Evolutionary conservation across 2,888 invertebrate genomes (phyloP), one percentile per base, ranked within the genome.

Genomic region (Epinotia bilunana): DNA sequence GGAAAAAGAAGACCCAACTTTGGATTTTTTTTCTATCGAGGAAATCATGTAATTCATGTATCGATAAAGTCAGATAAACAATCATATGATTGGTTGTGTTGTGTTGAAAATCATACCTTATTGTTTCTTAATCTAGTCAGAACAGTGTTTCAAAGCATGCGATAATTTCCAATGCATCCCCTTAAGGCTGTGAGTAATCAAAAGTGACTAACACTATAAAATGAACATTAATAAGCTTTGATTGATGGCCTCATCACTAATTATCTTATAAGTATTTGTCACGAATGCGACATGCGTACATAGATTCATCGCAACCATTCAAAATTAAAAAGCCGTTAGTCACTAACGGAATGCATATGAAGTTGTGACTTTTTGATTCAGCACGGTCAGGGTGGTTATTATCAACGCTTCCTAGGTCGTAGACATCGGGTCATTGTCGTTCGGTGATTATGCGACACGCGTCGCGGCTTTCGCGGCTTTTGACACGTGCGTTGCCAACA

Each of bases 351-450:
- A 43, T 39, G 18, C 39, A 9, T 46, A 7, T 20, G 6, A 20
- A 63, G 12, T 20, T 63, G 20, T 18, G 46, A 13, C 46, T 11
- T 20, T 63, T 63, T 63, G 46, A 13, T 7, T 46, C 6, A 11
- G 43, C 33, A n/a, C 43, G 43, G 13, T 46, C 46, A 63, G 46
- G 63, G 63, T 46, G 63, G 39, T 18, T 63, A 63, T 63, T 63
- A 63, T 43, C 13, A 20, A 16, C 20, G 20, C n/a, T 63, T 63
- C 43, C 63, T 46, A 53, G 20, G 20, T 63, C 11, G 43, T 63
- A 43, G 63, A 43, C 18, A 62, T n/a, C 39, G 39, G 63, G 63
- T 63, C 63, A 63, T 63, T 63, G 46, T 63, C 63, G 33, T 7
- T 16, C 13, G 13, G 13, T 46, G 13, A 20, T 63, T 63, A 18